These are phyloP conservation scores for Plecturocebus donacophilus DNA, from an alignment of 2,113 vertebrate species.

Conservation along the genomic window DNA sequence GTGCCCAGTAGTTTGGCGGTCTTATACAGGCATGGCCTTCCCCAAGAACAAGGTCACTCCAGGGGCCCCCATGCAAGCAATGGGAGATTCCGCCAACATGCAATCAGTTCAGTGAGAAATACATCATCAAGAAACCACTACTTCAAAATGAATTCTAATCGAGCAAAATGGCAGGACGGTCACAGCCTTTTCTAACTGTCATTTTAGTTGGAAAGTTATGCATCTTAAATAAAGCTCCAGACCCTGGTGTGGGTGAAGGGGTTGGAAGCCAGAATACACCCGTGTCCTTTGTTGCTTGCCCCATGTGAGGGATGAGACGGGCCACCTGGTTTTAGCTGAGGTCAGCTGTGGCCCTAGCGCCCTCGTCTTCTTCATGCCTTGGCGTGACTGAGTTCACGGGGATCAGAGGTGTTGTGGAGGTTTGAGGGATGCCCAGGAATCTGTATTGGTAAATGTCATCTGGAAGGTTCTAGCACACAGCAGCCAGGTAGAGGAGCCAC, in stretches of 20 bases:
- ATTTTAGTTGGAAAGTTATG: background rate
- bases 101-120: background rate
- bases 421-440: background rate
- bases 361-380: background rate
- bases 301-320: accelerated
- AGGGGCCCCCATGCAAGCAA: too few species aligned
- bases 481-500: background rate
- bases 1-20: background rate
- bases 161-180: too few species aligned
- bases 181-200: too few species aligned
- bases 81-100: background rate
- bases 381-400: background rate
- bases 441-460: background rate
- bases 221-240: background rate
- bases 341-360: background rate
- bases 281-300: background rate
- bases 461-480: background rate
- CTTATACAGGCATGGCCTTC: background rate
- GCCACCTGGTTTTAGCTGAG: too few species aligned
- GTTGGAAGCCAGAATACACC: accelerated
- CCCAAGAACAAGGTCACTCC: background rate
- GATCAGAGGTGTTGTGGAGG: background rate
- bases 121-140: background rate
- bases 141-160: background rate
- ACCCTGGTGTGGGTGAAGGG: background rate